Conservation (phyloP, 2,113 vertebrate species). For the Rallus limicola region DNA sequence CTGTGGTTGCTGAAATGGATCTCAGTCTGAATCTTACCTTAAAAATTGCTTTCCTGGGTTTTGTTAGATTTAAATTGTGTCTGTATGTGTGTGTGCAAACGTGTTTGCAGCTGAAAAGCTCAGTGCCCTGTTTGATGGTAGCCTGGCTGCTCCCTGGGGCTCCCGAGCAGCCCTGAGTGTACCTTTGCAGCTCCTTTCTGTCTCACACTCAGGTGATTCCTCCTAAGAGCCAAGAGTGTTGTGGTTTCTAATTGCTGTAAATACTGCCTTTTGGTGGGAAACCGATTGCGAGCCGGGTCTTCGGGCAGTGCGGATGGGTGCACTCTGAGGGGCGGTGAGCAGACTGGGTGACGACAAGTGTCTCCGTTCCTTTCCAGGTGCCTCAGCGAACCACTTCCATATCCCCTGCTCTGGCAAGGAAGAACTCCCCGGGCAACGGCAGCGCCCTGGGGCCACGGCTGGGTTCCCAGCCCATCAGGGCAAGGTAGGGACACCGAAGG, state of each 20-base stretch:
- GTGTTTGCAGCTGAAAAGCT: background rate
- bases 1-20: background rate
- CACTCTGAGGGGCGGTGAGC: background rate
- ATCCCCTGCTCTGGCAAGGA: constrained; percentile 94
- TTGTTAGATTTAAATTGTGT: background rate
- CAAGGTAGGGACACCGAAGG: constrained; percentile 79
- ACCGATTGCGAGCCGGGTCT: background rate
- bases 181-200: background rate
- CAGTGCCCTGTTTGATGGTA: background rate
- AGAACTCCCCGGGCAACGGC: constrained; percentile 95
- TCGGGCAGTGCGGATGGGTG: background rate
- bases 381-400: constrained; percentile 99
- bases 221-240: background rate
- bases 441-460: constrained; percentile 86
- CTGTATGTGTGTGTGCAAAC: too few species aligned
- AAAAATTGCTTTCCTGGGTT: background rate
- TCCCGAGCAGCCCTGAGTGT: background rate
- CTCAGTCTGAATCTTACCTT: background rate
- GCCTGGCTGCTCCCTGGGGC: background rate
- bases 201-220: background rate
- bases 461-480: constrained; percentile 91
- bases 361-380: constrained; percentile 80
- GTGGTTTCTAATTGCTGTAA: background rate
- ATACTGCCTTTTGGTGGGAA: background rate
- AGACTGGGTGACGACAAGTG: background rate